Conservation (phyloP, 1,140 invertebrate species). For the Vollenhovia emeryi region DNA sequence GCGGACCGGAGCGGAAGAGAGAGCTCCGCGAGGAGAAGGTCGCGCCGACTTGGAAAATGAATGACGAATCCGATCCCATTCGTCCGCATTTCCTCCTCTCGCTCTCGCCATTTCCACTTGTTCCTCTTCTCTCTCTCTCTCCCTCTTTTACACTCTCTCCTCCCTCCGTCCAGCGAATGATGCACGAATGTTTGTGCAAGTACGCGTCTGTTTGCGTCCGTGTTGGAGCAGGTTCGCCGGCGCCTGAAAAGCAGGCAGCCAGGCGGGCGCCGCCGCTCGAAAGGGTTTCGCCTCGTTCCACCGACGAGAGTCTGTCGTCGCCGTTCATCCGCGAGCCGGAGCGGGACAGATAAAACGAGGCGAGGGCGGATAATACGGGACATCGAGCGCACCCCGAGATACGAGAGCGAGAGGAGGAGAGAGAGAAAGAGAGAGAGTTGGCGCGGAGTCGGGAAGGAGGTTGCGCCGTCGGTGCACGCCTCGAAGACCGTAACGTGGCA, state of each 20-base stretch:
- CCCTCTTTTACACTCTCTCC: background rate
- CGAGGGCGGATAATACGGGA: slow-evolving; percentile 21
- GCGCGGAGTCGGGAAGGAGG: slow-evolving; percentile 49
- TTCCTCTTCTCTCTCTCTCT: slow-evolving; percentile 31
- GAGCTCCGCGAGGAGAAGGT: slow-evolving; percentile 6
- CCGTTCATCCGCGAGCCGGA: slow-evolving; percentile 52
- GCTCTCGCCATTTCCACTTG: slow-evolving; percentile 22
- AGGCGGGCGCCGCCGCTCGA: slow-evolving; percentile 83
- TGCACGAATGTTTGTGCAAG: background rate
- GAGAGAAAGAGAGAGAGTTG: slow-evolving; percentile 27
- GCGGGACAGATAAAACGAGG: slow-evolving; percentile 51
- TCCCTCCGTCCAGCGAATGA: background rate
- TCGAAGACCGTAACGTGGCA: slow-evolving; percentile 49
- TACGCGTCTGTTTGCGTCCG: slow-evolving; percentile 25
- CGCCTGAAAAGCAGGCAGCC: slow-evolving; percentile 84
- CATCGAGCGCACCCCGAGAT: background rate
- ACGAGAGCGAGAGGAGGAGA: background rate
- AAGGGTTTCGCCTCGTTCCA: slow-evolving; percentile 78
- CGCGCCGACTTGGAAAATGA: slow-evolving; percentile 63
- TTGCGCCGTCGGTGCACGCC: background rate
- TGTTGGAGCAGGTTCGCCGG: slow-evolving; percentile 81
- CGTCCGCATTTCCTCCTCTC: slow-evolving; percentile 25
- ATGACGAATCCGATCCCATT: slow-evolving; percentile 59
- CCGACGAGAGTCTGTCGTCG: slow-evolving; percentile 62
- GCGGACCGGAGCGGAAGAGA: background rate